phyloP scores from a whole-genome alignment of 2,888 invertebrate genomes.

The Thereva nobilitata region DNA sequence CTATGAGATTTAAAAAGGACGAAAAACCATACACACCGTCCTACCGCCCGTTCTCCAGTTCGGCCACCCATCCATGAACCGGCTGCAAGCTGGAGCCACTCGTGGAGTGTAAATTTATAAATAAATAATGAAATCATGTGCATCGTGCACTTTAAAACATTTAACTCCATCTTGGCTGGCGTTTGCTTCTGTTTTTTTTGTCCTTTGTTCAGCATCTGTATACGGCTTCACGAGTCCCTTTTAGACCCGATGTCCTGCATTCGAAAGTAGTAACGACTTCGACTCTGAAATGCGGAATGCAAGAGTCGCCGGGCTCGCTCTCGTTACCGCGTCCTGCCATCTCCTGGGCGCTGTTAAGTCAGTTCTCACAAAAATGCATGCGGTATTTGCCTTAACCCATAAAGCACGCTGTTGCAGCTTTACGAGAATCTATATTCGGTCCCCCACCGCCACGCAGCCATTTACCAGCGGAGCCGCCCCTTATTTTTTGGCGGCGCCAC shows the following conservation, averaged over 20 bases:
- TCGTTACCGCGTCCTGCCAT: slow-evolving; percentile 1
- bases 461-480: slow-evolving; percentile 12
- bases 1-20: slow-evolving; percentile 37
- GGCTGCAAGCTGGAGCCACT: not conserved
- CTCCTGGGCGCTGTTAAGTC: slow-evolving; percentile 23
- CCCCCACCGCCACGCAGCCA: slow-evolving; percentile 17
- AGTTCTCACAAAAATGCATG: slow-evolving; percentile 29
- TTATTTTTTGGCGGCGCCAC: not conserved
- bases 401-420: slow-evolving; percentile 31
- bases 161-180: slow-evolving; percentile 26
- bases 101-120: slow-evolving; percentile 34
- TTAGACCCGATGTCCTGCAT: slow-evolving; percentile 24
- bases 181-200: slow-evolving; percentile 9
- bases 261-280: slow-evolving; percentile 23
- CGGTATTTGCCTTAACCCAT: slow-evolving; percentile 26
- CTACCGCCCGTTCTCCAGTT: slow-evolving; percentile 3
- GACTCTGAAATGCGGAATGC: slow-evolving; percentile 14
- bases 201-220: slow-evolving; percentile 28
- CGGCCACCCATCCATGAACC: not conserved
- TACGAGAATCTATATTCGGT: slow-evolving; percentile 23
- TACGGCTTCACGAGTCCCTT: slow-evolving; percentile 19
- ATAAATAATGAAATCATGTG: slow-evolving; percentile 39
- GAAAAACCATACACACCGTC: slow-evolving; percentile 18
- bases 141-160: slow-evolving; percentile 36
- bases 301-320: slow-evolving; percentile 1